Base-by-base conservation (phyloP, 2,888 invertebrate species). In the Torymus texanus region DNA sequence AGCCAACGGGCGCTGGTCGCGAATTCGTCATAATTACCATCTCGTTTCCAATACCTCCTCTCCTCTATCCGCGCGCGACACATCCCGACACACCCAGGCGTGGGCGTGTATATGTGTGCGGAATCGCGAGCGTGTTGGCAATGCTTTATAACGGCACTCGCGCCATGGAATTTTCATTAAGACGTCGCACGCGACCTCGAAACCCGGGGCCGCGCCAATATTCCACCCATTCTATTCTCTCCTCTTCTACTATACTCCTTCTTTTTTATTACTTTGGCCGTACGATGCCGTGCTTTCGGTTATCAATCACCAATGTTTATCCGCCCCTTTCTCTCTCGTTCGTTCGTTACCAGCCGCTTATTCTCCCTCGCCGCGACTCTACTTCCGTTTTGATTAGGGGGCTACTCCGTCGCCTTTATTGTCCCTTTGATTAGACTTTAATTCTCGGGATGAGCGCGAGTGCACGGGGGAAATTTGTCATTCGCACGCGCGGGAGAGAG, bases 381-480 rank as follows among this genome's bases (percentile, higher is more conserved):
- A 41, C 41, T 78, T 78, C 72, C 67, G 53, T 21, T 78, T 67
- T 66, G 66, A 73, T 73, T 73, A 72, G 41, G 58, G 21, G 55
- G 4, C 29, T 29, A 29, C 29, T 29, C 59, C n/a, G n/a, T 14
- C 51, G 66, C 10, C 41, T 21, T 55, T 55, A 62, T 70, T 76
- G 70, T 70, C 56, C 63, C 58, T 56, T 70, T 70, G 70, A 76
- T 76, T 70, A 70, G 56, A 24, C 16, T 70, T 50, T 67, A 75
- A 75, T 75, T 67, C 61, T 13, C 16, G 61, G 61, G 16, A 51
- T 10, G 50, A 16, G 29, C 29, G 29, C 29, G 29, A 41, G 41
- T 8, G 21, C 13, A 24, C 16, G 50, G n/a, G 56, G 50, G 61
- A 65, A 18, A 58, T 65, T 66, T 12, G 21, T 75, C 66, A 51